Evolutionary conservation across 2,113 vertebrate genomes (phyloP), one percentile per base, ranked within the genome.

Genomic region (Plectropomus leopardus): DNA sequence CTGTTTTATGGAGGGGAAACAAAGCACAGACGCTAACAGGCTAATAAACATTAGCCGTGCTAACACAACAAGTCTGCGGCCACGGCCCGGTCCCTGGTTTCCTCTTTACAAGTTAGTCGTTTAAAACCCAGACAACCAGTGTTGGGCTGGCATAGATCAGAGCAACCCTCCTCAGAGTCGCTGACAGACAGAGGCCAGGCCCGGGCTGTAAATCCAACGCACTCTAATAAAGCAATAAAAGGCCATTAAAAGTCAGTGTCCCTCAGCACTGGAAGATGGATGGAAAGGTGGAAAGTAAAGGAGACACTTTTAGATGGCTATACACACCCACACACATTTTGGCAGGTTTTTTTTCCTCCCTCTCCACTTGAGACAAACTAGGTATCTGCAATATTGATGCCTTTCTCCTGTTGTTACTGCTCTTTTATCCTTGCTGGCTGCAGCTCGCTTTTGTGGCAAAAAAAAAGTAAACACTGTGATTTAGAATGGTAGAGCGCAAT

Each of bases 161-260:
- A 80, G 57, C 74, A 65, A 19, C 65, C 67, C 80, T 88, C 80
- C 82, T 68, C 77, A 40, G 68, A 51, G 76, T 70, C 16, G 26
- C 75, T 74, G 83, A 84, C 80, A 88, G 83, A 85, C 88, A 73
- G 74, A 83, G 81, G 82, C 78, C 76, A 15, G 16, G 44, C 53
- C 80, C 1, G n/a, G 65, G 70, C 88, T 63, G 61, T 94, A 92
- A 94, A 93, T 93, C 87, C 78, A 50, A 67, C 59, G 13, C 89
- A 68, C 86, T 89, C 87, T 94, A 92, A 92, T 91, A 92, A 90
- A 90, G 86, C 89, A 86, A 91, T 92, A 90, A 92, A 88, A 78
- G 85, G 65, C 85, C 71, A 75, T 92, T 92, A 89, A 91, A 93
- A 88, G 81, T 90, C 86, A 84, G 83, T 71, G 80, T 94, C 84